phyloP scores from a whole-genome alignment of 2,797 vertebrate species.

The Enteromius thamalakanensis region DNA sequence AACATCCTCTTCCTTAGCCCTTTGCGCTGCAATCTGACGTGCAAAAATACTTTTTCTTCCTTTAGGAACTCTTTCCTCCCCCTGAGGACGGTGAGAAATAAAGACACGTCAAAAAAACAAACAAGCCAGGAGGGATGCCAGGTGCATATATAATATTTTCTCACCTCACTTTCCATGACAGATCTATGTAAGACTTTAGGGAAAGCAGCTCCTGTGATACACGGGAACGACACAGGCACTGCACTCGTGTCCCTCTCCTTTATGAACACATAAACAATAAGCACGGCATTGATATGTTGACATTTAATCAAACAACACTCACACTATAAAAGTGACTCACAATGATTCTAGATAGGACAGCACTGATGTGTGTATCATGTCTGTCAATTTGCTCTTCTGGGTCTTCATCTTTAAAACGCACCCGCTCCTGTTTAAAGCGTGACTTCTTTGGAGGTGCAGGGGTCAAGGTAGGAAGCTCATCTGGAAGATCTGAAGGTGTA shows the following conservation, averaged over 20 bases:
- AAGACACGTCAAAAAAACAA: background rate
- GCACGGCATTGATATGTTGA: background rate
- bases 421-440: conserved; percentile 76
- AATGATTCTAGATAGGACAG: conserved; percentile 91
- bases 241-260: conserved; percentile 91
- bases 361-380: conserved; percentile 89
- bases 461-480: conserved; percentile 85
- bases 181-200: conserved; percentile 88
- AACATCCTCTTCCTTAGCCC: conserved; percentile 68
- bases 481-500: conserved; percentile 81
- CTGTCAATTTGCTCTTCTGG: conserved; percentile 81
- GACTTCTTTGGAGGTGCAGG: conserved; percentile 92
- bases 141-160: background rate
- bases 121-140: background rate
- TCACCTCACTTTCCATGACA: conserved; percentile 73
- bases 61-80: conserved; percentile 59
- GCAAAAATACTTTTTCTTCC: conserved; percentile 93
- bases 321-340: conserved; percentile 70
- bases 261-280: conserved; percentile 27
- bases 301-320: background rate
- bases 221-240: conserved; percentile 80
- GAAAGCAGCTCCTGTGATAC: conserved; percentile 84
- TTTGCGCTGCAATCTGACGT: conserved; percentile 88
- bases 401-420: conserved; percentile 84
- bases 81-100: conserved; percentile 44